These are phyloP conservation scores for Macrotrachela quadricornifera DNA, from an alignment of 1,140 invertebrate genomes.

Conservation along the genomic window DNA sequence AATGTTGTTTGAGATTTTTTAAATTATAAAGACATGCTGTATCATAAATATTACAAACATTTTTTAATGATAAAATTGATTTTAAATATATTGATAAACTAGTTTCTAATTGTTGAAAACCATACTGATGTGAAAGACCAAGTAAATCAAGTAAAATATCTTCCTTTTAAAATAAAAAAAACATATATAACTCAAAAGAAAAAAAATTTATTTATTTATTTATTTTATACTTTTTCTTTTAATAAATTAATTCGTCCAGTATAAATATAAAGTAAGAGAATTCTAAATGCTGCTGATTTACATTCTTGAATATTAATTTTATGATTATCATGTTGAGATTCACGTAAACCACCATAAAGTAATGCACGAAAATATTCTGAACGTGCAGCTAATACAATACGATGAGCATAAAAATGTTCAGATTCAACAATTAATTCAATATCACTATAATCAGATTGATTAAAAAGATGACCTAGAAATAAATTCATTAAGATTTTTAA, in stretches of 20 bases:
- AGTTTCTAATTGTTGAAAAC: conserved; percentile 67
- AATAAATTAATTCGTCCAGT: conserved; percentile 64
- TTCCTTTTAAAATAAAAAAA: conserved; percentile 29
- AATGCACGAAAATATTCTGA: conserved; percentile 77
- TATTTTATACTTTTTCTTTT: conserved; percentile 38
- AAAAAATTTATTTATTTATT: too few species aligned
- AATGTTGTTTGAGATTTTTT: conserved; percentile 39
- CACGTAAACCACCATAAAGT: conserved; percentile 68
- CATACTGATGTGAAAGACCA: conserved; percentile 74
- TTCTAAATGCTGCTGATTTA: conserved; percentile 65
- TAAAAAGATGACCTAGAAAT: neutral
- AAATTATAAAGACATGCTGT: conserved; percentile 54
- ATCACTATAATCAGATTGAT: conserved; percentile 54
- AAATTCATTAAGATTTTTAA: too few species aligned
- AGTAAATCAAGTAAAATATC: conserved; percentile 64
- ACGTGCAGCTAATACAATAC: conserved; percentile 67
- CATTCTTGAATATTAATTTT: conserved; percentile 66
- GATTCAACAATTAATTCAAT: conserved; percentile 65
- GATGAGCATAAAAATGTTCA: conserved; percentile 59
- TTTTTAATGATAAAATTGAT: conserved; percentile 58
- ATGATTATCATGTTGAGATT: conserved; percentile 39
- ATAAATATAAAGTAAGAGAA: conserved; percentile 78
- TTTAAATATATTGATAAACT: conserved; percentile 76
- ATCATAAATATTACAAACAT: conserved; percentile 78
- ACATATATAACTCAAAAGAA: too few species aligned